These are phyloP conservation scores for Cyanoderma ruficeps DNA, from an alignment of 2,113 vertebrate genomes.

Conservation along the genomic window DNA sequence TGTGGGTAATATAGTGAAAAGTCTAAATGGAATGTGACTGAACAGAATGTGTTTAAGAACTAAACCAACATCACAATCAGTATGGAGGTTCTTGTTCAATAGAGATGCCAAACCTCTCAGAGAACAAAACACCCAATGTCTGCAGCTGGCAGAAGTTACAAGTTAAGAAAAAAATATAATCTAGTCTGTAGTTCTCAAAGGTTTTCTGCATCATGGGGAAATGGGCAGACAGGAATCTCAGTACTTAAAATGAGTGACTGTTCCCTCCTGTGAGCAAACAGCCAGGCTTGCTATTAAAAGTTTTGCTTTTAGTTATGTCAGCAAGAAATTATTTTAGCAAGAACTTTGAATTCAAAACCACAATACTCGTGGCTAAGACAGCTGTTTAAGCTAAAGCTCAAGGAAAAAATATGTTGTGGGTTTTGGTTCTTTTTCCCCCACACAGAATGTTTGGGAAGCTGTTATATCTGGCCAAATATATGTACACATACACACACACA, in stretches of 20 bases:
- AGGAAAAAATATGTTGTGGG: neutral
- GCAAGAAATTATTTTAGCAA: neutral
- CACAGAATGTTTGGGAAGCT: neutral
- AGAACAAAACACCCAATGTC: neutral
- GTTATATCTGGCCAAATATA: neutral
- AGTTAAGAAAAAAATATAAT: neutral
- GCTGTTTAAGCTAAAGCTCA: neutral
- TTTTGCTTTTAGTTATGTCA: neutral
- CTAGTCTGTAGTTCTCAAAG: neutral
- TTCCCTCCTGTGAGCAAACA: neutral
- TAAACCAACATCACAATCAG: neutral
- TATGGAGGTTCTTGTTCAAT: neutral
- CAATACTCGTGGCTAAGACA: neutral
- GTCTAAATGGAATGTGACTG: neutral
- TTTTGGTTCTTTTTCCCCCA: neutral
- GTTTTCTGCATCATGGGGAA: neutral
- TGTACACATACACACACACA: neutral
- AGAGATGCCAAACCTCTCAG: neutral
- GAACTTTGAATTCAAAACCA: neutral
- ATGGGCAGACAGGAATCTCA: neutral
- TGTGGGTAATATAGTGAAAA: neutral
- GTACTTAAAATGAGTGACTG: neutral
- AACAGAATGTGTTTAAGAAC: neutral
- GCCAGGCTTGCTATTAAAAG: neutral
- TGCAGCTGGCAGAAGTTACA: neutral